Conservation (phyloP, 1,140 invertebrate genomes). For the Drosophila fuyamai region DNA sequence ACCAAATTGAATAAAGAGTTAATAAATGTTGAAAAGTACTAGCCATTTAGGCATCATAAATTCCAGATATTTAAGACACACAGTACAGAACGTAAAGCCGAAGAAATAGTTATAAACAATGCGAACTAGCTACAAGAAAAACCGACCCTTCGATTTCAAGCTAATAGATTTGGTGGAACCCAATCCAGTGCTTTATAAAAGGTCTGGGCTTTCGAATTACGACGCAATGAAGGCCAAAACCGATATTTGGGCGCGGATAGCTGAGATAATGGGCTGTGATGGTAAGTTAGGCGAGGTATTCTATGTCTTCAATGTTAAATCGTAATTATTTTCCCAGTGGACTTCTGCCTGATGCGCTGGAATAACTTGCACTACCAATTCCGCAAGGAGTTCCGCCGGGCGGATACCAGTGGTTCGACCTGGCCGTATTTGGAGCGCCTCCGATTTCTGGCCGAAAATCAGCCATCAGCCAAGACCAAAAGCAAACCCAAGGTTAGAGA, state of each 20-base stretch:
- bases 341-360: conserved; percentile 79
- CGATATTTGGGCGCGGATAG: conserved; percentile 68
- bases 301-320: no score
- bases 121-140: conserved; percentile 80
- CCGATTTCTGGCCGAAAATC: conserved; percentile 47
- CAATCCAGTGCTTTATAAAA: conserved; percentile 63
- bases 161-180: conserved; percentile 74
- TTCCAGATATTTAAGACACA: no score
- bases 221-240: conserved; percentile 78
- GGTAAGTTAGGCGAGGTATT: conserved; percentile 23
- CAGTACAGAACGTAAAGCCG: background rate
- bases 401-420: conserved; percentile 55
- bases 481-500: conserved; percentile 15
- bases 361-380: conserved; percentile 78
- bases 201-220: conserved; percentile 69
- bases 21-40: background rate
- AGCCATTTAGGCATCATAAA: background rate
- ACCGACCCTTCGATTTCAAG: conserved; percentile 81
- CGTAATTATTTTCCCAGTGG: conserved; percentile 26
- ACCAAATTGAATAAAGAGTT: background rate
- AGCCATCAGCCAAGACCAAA: conserved; percentile 13
- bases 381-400: conserved; percentile 63
- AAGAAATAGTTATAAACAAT: conserved; percentile 14
- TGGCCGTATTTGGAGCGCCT: conserved; percentile 77
- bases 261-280: conserved; percentile 58